Conservation (phyloP, 1,140 invertebrate genomes). For the Zaprionus lachaisei region DNA sequence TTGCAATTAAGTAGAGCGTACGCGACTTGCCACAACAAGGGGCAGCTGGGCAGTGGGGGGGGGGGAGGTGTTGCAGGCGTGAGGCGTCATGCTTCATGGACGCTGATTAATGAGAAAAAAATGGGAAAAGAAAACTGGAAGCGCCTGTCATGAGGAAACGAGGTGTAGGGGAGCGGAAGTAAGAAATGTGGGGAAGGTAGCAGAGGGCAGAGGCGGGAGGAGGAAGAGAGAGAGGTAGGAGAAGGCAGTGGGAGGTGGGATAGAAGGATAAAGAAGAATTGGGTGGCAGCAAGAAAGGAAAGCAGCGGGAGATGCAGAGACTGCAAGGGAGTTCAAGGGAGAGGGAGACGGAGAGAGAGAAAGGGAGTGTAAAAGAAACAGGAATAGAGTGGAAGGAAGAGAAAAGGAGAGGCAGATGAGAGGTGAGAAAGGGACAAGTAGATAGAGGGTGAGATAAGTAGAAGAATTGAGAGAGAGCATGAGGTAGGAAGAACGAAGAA, state of each 20-base stretch:
- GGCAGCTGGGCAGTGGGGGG: too few species aligned
- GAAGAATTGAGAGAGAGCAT: background rate
- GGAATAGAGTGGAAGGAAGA: background rate
- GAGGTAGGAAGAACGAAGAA: background rate
- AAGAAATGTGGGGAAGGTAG: background rate
- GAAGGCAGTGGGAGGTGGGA: background rate
- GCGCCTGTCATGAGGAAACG: constrained; percentile 15
- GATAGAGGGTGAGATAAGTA: too few species aligned
- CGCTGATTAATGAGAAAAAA: constrained; percentile 42
- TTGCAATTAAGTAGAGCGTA: constrained; percentile 8
- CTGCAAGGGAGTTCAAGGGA: background rate
- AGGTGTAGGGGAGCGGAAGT: background rate
- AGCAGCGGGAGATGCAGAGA: background rate
- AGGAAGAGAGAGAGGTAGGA: background rate
- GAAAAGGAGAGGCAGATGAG: background rate
- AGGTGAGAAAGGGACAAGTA: background rate
- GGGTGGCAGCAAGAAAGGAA: background rate
- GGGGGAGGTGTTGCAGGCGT: too few species aligned
- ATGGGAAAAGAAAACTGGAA: constrained; percentile 6
- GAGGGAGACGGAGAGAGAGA: background rate
- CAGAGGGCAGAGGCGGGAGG: background rate
- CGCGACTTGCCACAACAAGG: background rate
- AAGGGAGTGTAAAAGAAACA: background rate
- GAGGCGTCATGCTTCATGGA: constrained; percentile 24
- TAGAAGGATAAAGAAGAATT: background rate